phyloP scores from a whole-genome alignment of 2,888 invertebrate species.

The Lymantria dispar region DNA sequence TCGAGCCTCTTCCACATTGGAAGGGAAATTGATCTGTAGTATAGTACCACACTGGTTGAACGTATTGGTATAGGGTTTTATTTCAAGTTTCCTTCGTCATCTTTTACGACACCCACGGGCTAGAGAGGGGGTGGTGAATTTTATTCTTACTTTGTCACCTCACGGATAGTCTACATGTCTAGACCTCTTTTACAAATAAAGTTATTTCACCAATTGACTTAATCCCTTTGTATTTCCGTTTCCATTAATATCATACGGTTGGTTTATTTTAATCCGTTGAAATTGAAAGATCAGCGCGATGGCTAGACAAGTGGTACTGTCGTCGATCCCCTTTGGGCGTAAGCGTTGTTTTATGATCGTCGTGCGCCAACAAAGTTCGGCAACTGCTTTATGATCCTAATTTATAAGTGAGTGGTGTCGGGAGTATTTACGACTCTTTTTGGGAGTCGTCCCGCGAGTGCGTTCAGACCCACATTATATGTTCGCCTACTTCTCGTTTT shows the following conservation, averaged over 20 bases:
- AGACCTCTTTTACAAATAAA: too few relatives aligned
- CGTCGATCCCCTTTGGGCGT: slow-evolving; percentile 55
- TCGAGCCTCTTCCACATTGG: too few relatives aligned
- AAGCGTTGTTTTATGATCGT: slow-evolving; percentile 78
- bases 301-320: slow-evolving; percentile 48
- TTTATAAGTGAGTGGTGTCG: slow-evolving; percentile 80
- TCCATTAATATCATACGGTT: slow-evolving; percentile 15
- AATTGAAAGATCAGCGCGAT: slow-evolving; percentile 66
- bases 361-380: slow-evolving; percentile 78
- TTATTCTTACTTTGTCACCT: too few relatives aligned
- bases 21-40: too few relatives aligned
- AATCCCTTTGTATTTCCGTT: background rate
- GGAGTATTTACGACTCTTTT: slow-evolving; percentile 77
- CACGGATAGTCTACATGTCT: too few relatives aligned
- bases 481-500: slow-evolving; percentile 8
- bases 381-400: slow-evolving; percentile 82
- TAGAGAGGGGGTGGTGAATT: too few relatives aligned
- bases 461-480: slow-evolving; percentile 50
- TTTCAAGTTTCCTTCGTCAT: too few relatives aligned
- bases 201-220: background rate
- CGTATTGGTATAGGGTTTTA: too few relatives aligned
- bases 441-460: slow-evolving; percentile 69
- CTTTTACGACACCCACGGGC: too few relatives aligned
- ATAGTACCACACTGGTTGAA: too few relatives aligned
- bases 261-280: slow-evolving; percentile 39